phyloP scores from a whole-genome alignment of 2,797 vertebrate genomes.

The Myotis myotis region DNA sequence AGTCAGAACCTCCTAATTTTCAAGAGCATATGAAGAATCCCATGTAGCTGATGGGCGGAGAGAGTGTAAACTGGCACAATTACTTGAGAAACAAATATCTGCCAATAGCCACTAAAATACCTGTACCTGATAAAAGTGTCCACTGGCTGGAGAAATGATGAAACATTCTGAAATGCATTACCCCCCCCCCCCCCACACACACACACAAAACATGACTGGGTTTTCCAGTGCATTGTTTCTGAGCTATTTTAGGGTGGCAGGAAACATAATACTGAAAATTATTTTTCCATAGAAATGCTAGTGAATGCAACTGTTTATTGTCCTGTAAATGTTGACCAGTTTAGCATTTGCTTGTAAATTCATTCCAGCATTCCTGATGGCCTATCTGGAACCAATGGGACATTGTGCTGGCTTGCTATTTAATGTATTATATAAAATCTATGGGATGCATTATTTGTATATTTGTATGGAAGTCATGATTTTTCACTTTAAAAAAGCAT shows the following conservation, averaged over 20 bases:
- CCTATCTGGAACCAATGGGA: background rate
- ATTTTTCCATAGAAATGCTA: conserved; percentile 23
- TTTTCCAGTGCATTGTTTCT: conserved; percentile 17
- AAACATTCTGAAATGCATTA: background rate
- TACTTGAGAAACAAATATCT: background rate
- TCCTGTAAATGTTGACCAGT: background rate
- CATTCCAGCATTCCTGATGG: background rate
- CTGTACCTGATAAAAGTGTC: background rate
- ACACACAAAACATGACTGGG: background rate
- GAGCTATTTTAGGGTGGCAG: background rate
- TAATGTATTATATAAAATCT: background rate
- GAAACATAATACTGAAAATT: background rate
- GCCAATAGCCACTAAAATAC: background rate
- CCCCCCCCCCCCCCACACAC: no score
- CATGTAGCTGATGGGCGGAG: background rate
- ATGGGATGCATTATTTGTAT: background rate
- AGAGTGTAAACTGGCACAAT: background rate
- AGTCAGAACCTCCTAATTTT: background rate
- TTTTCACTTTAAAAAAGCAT: background rate
- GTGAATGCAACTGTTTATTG: background rate
- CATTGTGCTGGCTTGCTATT: background rate
- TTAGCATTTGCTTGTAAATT: conserved; percentile 38
- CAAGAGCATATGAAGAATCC: background rate
- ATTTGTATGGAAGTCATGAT: conserved; percentile 13
- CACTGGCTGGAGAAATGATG: background rate